Percentiles rank a stretch among this genome's conserved stretches.
Conservation (phyloP, 2,113 vertebrate genomes). For the Sinocyclocheilus anshuiensis region DNA sequence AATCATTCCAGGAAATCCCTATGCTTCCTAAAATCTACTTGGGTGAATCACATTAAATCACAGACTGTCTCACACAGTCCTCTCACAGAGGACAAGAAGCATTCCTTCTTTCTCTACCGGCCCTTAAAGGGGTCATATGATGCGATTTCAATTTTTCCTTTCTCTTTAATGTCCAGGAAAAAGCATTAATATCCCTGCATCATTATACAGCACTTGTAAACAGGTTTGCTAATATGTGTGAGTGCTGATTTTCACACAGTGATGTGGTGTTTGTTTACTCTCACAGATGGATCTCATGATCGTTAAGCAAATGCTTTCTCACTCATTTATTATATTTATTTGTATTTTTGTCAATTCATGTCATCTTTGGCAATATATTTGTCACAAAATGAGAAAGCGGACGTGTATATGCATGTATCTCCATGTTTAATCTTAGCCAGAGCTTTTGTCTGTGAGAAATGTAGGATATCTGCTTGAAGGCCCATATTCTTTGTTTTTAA, state of each 20-base stretch:
- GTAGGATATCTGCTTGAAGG: background rate
- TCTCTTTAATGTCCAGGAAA: background rate
- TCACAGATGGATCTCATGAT: constrained; percentile 39
- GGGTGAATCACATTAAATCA: background rate
- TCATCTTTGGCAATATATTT: constrained; percentile 28
- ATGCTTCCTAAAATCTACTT: no score
- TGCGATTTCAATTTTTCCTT: no score
- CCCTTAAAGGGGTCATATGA: no score
- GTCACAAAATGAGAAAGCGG: background rate
- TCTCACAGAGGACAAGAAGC: background rate
- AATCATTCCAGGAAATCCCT: no score
- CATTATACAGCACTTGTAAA: constrained; percentile 37
- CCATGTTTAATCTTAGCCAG: background rate
- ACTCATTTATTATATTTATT: constrained; percentile 11
- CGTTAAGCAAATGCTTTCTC: constrained; percentile 18
- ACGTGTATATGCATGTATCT: background rate
- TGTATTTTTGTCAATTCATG: constrained; percentile 10
- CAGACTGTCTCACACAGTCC: background rate
- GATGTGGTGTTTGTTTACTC: constrained; percentile 50
- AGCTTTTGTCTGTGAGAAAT: background rate
- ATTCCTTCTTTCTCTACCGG: background rate
- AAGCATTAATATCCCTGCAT: constrained; percentile 32
- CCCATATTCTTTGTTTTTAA: constrained; percentile 12
- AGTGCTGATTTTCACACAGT: constrained; percentile 17
- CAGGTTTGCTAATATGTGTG: constrained; percentile 39